Evolutionary conservation across 2,797 vertebrate species (phyloP).

Genomic region (Leontopithecus rosalia): DNA sequence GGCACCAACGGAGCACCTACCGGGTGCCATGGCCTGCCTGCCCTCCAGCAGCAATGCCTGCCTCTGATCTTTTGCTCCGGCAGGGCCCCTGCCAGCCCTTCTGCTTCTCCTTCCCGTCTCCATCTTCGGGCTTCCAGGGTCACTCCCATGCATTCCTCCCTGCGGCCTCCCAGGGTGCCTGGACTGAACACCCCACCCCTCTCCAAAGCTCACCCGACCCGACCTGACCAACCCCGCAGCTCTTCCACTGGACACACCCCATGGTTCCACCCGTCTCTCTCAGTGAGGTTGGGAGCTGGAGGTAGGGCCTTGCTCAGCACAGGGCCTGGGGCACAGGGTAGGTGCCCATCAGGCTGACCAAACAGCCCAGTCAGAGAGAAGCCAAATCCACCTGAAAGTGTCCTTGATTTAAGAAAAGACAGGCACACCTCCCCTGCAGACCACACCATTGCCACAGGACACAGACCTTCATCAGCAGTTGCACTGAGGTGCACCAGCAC

Average conservation of each 20-base stretch:
- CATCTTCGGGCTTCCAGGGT: neutral
- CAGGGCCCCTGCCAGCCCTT: neutral
- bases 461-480: rapidly evolving
- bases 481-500: rapidly evolving
- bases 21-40: neutral
- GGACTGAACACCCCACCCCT: neutral
- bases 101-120: neutral
- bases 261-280: neutral
- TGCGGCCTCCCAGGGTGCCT: neutral
- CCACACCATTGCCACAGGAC: no score
- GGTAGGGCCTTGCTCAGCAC: neutral
- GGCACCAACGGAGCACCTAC: neutral
- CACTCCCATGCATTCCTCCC: neutral
- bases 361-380: no score
- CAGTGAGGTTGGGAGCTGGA: neutral
- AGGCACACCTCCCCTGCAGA: neutral
- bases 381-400: no score
- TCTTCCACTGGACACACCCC: neutral
- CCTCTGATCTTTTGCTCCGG: neutral
- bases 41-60: neutral
- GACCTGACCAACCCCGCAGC: neutral
- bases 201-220: neutral
- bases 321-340: neutral
- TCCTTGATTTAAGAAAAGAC: neutral
- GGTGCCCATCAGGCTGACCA: neutral